Conservation (phyloP, 2,113 vertebrate species). For the Entosphenus tridentatus region DNA sequence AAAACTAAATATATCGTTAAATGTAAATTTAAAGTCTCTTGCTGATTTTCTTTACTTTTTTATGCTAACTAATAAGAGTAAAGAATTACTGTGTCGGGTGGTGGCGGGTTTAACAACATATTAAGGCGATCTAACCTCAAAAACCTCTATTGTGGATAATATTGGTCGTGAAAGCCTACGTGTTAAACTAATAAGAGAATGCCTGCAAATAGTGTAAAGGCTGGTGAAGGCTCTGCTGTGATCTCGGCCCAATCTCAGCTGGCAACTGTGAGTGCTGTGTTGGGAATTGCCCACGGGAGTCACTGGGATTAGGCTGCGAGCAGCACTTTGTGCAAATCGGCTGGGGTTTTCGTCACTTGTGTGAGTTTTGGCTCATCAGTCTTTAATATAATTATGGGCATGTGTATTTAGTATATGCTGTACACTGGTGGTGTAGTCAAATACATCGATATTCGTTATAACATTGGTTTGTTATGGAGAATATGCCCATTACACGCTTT, state of each 20-base stretch:
- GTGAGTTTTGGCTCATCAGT: constrained; percentile 9
- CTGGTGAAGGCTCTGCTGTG: background rate
- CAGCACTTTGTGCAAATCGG: constrained; percentile 37
- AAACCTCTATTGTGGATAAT: too few species aligned
- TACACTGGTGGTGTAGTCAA: background rate
- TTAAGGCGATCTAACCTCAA: too few species aligned
- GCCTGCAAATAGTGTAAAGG: too few species aligned
- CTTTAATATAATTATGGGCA: background rate
- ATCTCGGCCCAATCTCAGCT: constrained; percentile 95
- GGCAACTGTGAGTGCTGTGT: constrained; percentile 86
- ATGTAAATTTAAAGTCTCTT: too few species aligned
- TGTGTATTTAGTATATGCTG: background rate
- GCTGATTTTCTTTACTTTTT: too few species aligned
- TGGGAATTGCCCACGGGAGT: constrained; percentile 63
- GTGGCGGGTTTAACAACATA: too few species aligned
- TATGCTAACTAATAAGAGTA: too few species aligned
- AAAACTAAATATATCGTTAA: too few species aligned
- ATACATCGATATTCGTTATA: background rate
- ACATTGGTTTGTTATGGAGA: constrained; percentile 1
- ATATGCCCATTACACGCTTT: constrained; percentile 6
- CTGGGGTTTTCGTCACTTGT: constrained; percentile 17
- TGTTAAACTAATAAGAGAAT: too few species aligned
- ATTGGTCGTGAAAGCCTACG: too few species aligned
- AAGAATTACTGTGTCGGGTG: too few species aligned
- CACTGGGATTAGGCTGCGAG: constrained; percentile 91